Conservation (phyloP, 2,113 vertebrate genomes). For the Eidolon helvum region DNA sequence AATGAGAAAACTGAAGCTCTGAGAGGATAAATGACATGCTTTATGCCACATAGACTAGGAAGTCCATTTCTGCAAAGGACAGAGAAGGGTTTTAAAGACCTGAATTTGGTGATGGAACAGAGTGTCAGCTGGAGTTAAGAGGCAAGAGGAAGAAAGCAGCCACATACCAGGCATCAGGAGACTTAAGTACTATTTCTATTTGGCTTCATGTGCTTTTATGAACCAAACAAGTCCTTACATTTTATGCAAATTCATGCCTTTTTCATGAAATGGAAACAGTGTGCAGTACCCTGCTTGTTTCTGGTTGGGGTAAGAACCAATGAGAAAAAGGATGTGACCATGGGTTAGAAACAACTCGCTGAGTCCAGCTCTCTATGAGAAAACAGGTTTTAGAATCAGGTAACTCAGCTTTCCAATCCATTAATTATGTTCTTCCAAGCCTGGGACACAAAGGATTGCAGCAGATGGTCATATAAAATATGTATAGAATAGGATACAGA, state of each 20-base stretch:
- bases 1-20: background rate
- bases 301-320: background rate
- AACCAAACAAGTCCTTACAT: background rate
- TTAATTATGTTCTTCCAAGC: background rate
- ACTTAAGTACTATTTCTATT: background rate
- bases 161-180: background rate
- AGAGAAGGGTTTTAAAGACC: background rate
- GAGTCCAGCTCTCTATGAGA: background rate
- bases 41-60: background rate
- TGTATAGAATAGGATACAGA: background rate
- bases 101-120: background rate
- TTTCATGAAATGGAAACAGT: background rate
- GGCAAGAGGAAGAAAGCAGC: background rate
- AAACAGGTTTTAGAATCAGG: background rate
- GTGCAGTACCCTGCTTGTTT: background rate
- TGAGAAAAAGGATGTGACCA: background rate
- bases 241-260: background rate
- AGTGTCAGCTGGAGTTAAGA: background rate
- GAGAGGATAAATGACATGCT: background rate
- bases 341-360: background rate
- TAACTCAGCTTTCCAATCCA: background rate
- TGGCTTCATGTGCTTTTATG: background rate
- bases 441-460: background rate
- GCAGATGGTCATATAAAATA: constrained; percentile 42
- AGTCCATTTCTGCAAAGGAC: background rate